These are phyloP conservation scores for Chaetodon trifascialis DNA, from an alignment of 2,113 vertebrate genomes.

Conservation along the genomic window DNA sequence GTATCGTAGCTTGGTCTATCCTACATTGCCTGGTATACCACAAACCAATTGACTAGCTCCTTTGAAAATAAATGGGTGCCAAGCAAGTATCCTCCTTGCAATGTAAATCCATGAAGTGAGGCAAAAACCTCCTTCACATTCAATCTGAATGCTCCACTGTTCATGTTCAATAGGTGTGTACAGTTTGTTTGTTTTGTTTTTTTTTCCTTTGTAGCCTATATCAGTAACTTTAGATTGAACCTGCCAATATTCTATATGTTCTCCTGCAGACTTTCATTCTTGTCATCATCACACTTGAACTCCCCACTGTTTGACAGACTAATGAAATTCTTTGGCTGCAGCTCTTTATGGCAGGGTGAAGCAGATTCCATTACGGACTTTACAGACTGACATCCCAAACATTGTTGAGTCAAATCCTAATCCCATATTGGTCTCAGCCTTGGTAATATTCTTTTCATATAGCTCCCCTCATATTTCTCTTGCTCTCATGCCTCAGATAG, in stretches of 20 bases:
- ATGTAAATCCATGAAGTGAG: background rate
- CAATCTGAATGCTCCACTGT: background rate
- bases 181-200: background rate
- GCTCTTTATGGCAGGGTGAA: conserved; percentile 35
- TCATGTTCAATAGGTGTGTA: background rate
- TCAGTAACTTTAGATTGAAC: conserved; percentile 7
- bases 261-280: conserved; percentile 33
- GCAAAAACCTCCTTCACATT: background rate
- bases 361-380: conserved; percentile 57
- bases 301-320: conserved; percentile 40
- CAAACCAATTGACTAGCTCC: background rate
- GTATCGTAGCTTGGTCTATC: background rate
- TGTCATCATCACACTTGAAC: conserved; percentile 17
- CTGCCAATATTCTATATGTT: conserved; percentile 9
- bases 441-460: conserved; percentile 64
- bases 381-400: conserved; percentile 56
- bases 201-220: background rate
- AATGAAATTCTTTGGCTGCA: conserved; percentile 57
- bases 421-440: conserved; percentile 62
- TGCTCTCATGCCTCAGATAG: conserved; percentile 28
- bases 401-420: conserved; percentile 57
- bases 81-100: background rate
- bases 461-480: conserved; percentile 49
- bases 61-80: background rate
- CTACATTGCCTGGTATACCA: background rate